A percentile compares a stretch with the other conserved stretches of the same genome.
These are phyloP conservation scores for Dysmachus trigonus DNA, from an alignment of 2,888 invertebrate species.

Conservation along the genomic window DNA sequence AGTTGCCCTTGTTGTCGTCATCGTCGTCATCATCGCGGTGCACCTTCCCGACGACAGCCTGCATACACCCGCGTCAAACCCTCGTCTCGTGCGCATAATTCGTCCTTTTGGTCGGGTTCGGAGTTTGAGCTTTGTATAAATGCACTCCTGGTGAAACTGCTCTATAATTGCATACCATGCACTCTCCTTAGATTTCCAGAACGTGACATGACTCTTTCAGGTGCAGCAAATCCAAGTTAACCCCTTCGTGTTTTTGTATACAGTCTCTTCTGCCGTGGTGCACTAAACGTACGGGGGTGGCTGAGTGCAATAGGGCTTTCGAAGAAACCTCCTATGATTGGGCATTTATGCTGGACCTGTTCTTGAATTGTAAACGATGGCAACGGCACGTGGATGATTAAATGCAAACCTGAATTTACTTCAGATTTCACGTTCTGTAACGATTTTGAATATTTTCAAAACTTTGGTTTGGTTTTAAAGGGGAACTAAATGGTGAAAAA, in stretches of 20 bases:
- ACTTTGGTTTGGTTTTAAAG: neutral
- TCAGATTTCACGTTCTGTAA: neutral
- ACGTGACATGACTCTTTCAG: neutral
- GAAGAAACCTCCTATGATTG: neutral
- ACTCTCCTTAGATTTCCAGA: neutral
- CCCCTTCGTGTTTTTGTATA: neutral
- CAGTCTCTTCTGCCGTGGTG: neutral
- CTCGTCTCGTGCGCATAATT: neutral
- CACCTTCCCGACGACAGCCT: neutral
- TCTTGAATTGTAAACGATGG: neutral
- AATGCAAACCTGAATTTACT: neutral
- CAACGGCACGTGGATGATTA: neutral
- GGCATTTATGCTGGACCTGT: neutral
- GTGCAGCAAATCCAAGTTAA: neutral
- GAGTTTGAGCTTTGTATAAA: neutral
- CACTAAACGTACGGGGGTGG: neutral
- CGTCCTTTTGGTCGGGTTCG: neutral
- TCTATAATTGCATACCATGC: slow-evolving; percentile 4
- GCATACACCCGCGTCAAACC: neutral
- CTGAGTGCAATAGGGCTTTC: neutral
- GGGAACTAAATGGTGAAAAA: no score
- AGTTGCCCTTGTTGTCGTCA: neutral
- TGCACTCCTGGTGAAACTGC: neutral
- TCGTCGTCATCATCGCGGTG: neutral
- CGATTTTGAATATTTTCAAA: neutral